phyloP scores from a whole-genome alignment of 2,888 invertebrate species.

The Xylophagus ater region DNA sequence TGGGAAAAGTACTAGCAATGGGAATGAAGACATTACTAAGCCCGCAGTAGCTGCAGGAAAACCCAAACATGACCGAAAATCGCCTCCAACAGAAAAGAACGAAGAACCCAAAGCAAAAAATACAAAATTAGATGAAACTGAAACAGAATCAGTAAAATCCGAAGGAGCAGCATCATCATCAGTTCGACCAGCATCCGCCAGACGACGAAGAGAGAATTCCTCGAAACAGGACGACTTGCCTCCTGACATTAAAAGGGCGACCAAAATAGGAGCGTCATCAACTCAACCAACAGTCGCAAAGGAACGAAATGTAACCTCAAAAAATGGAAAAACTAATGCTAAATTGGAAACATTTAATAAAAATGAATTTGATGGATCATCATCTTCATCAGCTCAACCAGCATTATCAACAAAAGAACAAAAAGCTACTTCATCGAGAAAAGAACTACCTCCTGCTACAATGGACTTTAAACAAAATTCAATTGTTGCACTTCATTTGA shows the following conservation, averaged over 20 bases:
- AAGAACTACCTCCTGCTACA: not conserved
- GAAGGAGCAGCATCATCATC: too few species aligned
- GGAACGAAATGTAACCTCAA: too few species aligned
- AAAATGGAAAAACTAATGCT: not conserved
- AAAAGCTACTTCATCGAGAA: too few species aligned
- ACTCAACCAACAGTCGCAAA: too few species aligned
- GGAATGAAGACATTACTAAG: not conserved
- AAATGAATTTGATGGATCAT: not conserved
- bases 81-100: not conserved
- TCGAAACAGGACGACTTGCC: too few species aligned
- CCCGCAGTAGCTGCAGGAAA: not conserved
- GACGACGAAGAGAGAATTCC: too few species aligned
- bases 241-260: too few species aligned
- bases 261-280: too few species aligned
- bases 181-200: too few species aligned
- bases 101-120: not conserved
- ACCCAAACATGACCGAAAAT: conserved; percentile 1
- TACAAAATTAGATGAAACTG: not conserved
- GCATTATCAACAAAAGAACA: too few species aligned
- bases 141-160: not conserved
- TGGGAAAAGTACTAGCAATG: conserved; percentile 2
- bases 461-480: too few species aligned
- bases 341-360: not conserved
- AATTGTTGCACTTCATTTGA: too few species aligned
- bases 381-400: not conserved